phyloP scores from a whole-genome alignment of 2,113 vertebrate species.

The Desmodus rotundus region DNA sequence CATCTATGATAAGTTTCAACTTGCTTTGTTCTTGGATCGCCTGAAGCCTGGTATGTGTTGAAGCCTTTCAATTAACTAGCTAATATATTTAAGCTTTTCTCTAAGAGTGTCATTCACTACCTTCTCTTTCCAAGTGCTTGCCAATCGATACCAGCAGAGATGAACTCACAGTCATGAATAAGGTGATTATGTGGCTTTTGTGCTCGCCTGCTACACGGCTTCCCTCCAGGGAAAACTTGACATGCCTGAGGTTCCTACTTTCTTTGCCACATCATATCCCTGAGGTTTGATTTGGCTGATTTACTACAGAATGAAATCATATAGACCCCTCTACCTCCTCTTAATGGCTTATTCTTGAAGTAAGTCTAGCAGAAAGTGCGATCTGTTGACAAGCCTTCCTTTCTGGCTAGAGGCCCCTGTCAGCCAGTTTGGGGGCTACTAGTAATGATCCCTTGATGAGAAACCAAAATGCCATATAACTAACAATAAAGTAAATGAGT shows the following conservation, averaged over 20 bases:
- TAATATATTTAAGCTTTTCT: conserved; percentile 44
- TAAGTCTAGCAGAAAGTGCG: neutral
- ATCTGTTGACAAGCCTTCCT: neutral
- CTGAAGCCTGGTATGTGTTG: neutral
- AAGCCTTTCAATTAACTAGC: conserved; percentile 47
- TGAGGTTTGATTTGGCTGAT: conserved; percentile 30
- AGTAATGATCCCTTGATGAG: neutral
- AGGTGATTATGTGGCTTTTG: conserved; percentile 41
- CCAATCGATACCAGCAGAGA: neutral
- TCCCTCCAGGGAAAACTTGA: conserved; percentile 35
- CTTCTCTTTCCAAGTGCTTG: conserved; percentile 55
- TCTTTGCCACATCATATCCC: neutral
- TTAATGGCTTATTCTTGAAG: neutral
- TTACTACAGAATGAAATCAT: conserved; percentile 27
- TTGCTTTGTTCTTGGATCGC: neutral
- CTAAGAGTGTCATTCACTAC: neutral
- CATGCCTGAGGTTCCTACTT: neutral
- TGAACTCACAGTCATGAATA: conserved; percentile 48
- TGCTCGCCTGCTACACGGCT: neutral
- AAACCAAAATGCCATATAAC: neutral
- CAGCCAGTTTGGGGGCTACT: neutral
- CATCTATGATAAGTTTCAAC: neutral
- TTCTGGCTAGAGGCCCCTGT: neutral
- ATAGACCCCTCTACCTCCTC: neutral
- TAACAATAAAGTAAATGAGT: neutral